phyloP scores from a whole-genome alignment of 2,797 vertebrate species.

The Pagetopsis macropterus region DNA sequence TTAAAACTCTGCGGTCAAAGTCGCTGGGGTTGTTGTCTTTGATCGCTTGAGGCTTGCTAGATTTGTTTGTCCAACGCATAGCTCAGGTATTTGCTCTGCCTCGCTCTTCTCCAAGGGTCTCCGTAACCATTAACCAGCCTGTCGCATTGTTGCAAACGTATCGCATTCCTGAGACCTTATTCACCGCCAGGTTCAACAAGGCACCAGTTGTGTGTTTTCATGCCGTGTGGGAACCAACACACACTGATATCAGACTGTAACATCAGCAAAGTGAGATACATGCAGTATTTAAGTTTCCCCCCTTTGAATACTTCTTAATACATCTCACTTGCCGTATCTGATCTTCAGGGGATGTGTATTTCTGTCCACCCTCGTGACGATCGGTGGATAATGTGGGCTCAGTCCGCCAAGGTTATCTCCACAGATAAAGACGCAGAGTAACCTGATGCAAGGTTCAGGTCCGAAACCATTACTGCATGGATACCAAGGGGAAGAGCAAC shows the following conservation, averaged over 20 bases:
- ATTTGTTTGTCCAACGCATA: slow-evolving; percentile 61
- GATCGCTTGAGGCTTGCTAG: slow-evolving; percentile 49
- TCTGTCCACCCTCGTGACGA: not conserved
- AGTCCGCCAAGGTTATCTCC: slow-evolving; percentile 27
- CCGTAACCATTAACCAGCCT: slow-evolving; percentile 80
- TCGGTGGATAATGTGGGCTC: slow-evolving; percentile 13
- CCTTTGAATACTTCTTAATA: slow-evolving; percentile 18
- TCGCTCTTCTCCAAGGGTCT: slow-evolving; percentile 55
- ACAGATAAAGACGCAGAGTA: slow-evolving; percentile 27
- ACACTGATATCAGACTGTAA: slow-evolving; percentile 43
- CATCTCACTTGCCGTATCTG: slow-evolving; percentile 26
- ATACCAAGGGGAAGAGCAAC: not conserved
- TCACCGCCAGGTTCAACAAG: slow-evolving; percentile 64
- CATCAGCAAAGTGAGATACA: slow-evolving; percentile 38
- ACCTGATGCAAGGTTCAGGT: slow-evolving; percentile 33
- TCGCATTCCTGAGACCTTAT: slow-evolving; percentile 74
- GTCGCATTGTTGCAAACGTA: slow-evolving; percentile 57
- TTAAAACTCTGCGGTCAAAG: slow-evolving; percentile 45
- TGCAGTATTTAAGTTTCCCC: slow-evolving; percentile 15
- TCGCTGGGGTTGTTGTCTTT: slow-evolving; percentile 32
- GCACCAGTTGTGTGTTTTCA: slow-evolving; percentile 58
- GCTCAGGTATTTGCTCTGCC: slow-evolving; percentile 72
- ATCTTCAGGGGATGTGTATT: slow-evolving; percentile 20
- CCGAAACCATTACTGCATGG: not conserved
- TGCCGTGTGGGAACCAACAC: slow-evolving; percentile 63